These are phyloP conservation scores for Dermochelys coriacea DNA, from an alignment of 2,797 vertebrate genomes.

Conservation along the genomic window DNA sequence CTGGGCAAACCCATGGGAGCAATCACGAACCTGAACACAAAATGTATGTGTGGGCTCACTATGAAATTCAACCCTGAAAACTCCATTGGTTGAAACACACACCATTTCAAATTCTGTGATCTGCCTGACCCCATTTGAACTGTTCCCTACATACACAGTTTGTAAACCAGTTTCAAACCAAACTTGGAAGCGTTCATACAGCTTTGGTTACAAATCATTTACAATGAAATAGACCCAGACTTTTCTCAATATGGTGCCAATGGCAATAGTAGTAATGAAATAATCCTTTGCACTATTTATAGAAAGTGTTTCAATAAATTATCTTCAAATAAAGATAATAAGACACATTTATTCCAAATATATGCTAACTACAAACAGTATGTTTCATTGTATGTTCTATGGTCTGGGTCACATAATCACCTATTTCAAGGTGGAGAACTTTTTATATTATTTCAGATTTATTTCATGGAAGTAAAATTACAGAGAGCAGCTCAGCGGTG, in stretches of 20 bases:
- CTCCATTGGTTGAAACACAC: background rate
- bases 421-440: background rate
- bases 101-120: background rate
- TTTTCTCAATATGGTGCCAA: background rate
- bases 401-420: conserved; percentile 20
- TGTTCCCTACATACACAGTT: background rate
- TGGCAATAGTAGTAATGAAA: background rate
- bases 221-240: background rate
- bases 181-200: background rate
- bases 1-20: conserved; percentile 31
- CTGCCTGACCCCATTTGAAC: background rate
- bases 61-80: conserved; percentile 20
- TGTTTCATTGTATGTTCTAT: background rate
- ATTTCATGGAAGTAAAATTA: background rate
- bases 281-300: background rate
- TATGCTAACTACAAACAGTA: background rate
- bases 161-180: background rate
- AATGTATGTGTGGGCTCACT: background rate
- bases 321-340: background rate
- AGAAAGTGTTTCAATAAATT: background rate
- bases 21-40: conserved; percentile 30
- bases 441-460: background rate
- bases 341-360: background rate
- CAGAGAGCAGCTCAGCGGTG: background rate
- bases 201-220: background rate